Base-by-base conservation (phyloP, 2,888 invertebrate genomes). In the Deilephila elpenor region DNA sequence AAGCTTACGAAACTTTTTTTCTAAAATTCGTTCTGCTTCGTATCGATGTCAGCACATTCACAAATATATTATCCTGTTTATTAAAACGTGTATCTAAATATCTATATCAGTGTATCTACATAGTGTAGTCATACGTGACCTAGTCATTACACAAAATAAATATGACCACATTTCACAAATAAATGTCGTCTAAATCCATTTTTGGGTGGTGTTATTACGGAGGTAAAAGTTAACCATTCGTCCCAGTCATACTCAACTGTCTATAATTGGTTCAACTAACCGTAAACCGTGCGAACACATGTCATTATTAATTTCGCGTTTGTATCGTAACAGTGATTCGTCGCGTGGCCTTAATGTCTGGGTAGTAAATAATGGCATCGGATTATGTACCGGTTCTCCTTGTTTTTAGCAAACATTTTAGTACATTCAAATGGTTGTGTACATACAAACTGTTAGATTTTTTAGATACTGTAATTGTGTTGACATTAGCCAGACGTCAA, bases 241-340 rank as follows among this genome's bases (percentile, higher is more conserved):
- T 75, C 74, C 78, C 73, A 76, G 75, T 84, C 79, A 83, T 81
- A 73, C 71, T 6, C 51, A 51, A 67, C 20, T 51, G 67, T 67
- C 51, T 51, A 51, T 44, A 67, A 78, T 78, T 79, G 78, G 80
- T 84, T 82, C 77, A 78, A 59, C 59, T 75, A 74, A 81, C 82
- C 72, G 82, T 79, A 59, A 53, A 72, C 60, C 70, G 44, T 64
- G 44, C 59, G 62, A 72, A 74, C 64, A 73, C 44, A 37, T 60
- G 37, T 8, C 70, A 20, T 62, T 51, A 60, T 56, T 72, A 70
- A 51, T 56, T 73, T 53, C 70, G 59, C 34, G 59, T 60, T 64
- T 60, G 53, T n/a, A 73, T 37, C 37, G 29, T 59, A 56, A 19
- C 72, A 53, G 51, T 20, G 37, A 62, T 73, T 73, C 62, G 51